Evolutionary conservation across 2,113 vertebrate genomes (phyloP), one percentile per base, ranked within the genome.

Genomic region (Microtus pennsylvanicus): DNA sequence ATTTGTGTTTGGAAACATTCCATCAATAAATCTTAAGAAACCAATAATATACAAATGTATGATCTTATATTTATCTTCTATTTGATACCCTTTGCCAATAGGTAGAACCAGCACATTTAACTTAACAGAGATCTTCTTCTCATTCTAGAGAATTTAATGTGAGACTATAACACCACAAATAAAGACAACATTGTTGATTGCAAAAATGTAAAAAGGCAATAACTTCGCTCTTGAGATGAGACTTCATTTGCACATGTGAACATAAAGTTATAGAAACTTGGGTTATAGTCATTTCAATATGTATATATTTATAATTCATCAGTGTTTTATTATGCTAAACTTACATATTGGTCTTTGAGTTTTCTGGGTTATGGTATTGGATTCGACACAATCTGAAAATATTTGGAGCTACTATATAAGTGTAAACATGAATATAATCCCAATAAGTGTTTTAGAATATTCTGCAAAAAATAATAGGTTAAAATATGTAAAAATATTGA

Each of bases 1-100:
- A 80, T 91, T 28, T 77, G 17, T 55, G 33, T 70, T 96, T 93
- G 45, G 91, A 96, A 96, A 45, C 2, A 61, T 47, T 11, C 10
- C 55, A 72, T 24, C 50, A 93, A 77, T 86, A 70, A 78, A 50
- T 78, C 13, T 33, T 42, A 65, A 6, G 9, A 2, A 30, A 7
- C 75, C 30, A 65, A 35, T 77, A 38, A 30, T 21, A 19, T 42
- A 90, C 0, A 26, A 91, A 47, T 72, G 45, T 72, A 45, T 50
- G 74, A 5, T 38, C 6, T 45, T 78, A 6, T 52, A 45, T 72
- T 74, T 13, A 81, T 69, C 8, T 19, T 13, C 13, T 69, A 52
- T 38, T 9, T 89, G 1, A 52, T 8, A 70, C 63, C 72, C 77
- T 26, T 33, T 72, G 26, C 70, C 55, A 92, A 11, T 70, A 89